Evolutionary conservation across 2,888 invertebrate genomes (phyloP).

Genomic region (Drosophila yooni): DNA sequence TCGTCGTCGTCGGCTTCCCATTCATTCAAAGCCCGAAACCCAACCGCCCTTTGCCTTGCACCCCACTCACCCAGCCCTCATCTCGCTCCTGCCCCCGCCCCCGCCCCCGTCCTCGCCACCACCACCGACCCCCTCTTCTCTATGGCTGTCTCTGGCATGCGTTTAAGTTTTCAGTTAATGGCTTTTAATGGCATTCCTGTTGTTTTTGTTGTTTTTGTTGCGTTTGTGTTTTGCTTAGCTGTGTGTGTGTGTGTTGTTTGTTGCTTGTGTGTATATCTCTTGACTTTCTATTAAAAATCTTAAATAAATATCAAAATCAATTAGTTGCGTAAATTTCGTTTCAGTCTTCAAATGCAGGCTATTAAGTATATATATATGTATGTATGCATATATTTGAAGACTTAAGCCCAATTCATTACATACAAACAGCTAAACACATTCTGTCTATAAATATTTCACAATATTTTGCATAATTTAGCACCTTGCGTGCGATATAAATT

Average conservation of each 20-base stretch:
- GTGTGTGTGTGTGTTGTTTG: constrained; percentile 24
- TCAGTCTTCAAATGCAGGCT: constrained; percentile 33
- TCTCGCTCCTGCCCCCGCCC: neutral
- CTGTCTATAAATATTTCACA: constrained; percentile 17
- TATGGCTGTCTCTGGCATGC: constrained; percentile 67
- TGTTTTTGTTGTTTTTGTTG: constrained; percentile 24
- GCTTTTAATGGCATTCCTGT: constrained; percentile 79
- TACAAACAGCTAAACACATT: neutral
- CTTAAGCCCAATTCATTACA: neutral
- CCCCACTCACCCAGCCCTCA: neutral
- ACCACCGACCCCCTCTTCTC: neutral
- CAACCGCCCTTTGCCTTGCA: constrained; percentile 4
- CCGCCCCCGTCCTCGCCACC: neutral
- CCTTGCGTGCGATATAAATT: constrained; percentile 30
- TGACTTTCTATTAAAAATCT: constrained; percentile 52
- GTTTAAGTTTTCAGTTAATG: constrained; percentile 82
- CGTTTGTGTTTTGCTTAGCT: constrained; percentile 39
- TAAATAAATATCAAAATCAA: constrained; percentile 77
- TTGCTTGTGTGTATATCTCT: constrained; percentile 35
- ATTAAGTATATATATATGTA: constrained; percentile 5
- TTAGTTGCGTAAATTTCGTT: constrained; percentile 73
- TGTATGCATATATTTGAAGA: neutral
- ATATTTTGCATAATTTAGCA: constrained; percentile 38
- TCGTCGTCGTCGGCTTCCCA: neutral
- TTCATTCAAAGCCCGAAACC: constrained; percentile 6